Conservation (phyloP, 2,797 vertebrate species). For the Channallabes apus region DNA sequence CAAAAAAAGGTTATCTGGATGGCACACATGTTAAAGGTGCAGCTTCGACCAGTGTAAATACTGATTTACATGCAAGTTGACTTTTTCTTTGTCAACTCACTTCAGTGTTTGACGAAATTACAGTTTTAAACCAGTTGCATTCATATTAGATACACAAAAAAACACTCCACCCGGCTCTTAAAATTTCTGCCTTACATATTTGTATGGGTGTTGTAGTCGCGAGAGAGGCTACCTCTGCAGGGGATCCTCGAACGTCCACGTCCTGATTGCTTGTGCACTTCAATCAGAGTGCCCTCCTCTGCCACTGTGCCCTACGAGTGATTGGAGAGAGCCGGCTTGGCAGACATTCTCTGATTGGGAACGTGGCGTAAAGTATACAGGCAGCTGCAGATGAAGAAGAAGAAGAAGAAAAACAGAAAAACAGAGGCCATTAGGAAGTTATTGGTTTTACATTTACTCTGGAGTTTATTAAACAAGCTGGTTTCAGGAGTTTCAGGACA, state of each 20-base stretch:
- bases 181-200: background rate
- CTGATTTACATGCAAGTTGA: background rate
- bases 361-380: constrained; percentile 9
- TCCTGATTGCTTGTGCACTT: constrained; percentile 59
- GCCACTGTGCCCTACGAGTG: constrained; percentile 38
- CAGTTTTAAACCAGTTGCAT: background rate
- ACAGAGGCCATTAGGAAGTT: constrained; percentile 42
- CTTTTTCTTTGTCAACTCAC: background rate
- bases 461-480: constrained; percentile 51
- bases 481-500: background rate
- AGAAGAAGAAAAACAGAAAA: background rate
- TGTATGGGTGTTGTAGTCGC: background rate
- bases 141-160: background rate
- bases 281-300: constrained; percentile 52
- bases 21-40: too few relatives aligned
- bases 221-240: background rate
- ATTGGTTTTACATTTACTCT: constrained; percentile 48
- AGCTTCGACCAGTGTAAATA: too few relatives aligned
- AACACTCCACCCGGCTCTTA: constrained; percentile 11
- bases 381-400: constrained; percentile 32
- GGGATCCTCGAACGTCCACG: constrained; percentile 28
- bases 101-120: background rate
- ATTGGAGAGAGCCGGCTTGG: constrained; percentile 47
- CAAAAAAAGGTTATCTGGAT: too few relatives aligned
- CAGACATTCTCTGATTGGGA: constrained; percentile 62